Evolutionary conservation across 2,888 invertebrate species (phyloP), one percentile per base, ranked within the genome.

Genomic region (Bruchidius siliquastri): DNA sequence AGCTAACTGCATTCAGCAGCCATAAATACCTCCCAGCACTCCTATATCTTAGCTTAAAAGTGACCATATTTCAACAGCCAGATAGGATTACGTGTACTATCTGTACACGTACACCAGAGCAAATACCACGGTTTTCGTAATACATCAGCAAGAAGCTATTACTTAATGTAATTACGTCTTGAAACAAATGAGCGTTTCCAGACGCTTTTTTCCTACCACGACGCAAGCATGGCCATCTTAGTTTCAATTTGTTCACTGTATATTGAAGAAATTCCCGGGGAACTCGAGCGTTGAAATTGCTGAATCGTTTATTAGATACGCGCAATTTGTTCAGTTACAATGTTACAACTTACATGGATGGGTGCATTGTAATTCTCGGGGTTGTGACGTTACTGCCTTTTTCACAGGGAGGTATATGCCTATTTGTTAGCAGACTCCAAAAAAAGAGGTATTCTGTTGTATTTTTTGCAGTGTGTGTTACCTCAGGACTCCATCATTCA

Each of bases 291-390:
- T 49, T 49, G 18, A 49, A 49, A 49, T 49, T 49, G 49, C 49
- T 49, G 49, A 49, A 49, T 49, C 49, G 49, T 49, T 49, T 49
- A 49, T 71, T 71, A 30, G n/a, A 10, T 74, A 80, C 81, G 78
- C 79, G 80, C 82, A 83, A 83, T 84, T 84, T 84, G 82, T 82
- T 82, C 80, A 80, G 81, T 80, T 79, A 80, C 78, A 79, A 81
- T 80, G 81, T 80, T 83, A 83, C 84, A 84, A 84, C 84, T 84
- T 84, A 83, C 85, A 83, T 79, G 84, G 80, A 80, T 82, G 78
- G 82, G 81, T 84, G 85, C 84, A 85, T 84, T 85, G 83, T 84
- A 84, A 84, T 84, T 84, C 84, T 80, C 78, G 79, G 71, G 71
- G 49, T 49, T 49, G 6, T 49, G 49, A 4, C 18, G 10, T 49